Base-by-base conservation (phyloP, 2,113 vertebrate genomes). In the Nestor notabilis region DNA sequence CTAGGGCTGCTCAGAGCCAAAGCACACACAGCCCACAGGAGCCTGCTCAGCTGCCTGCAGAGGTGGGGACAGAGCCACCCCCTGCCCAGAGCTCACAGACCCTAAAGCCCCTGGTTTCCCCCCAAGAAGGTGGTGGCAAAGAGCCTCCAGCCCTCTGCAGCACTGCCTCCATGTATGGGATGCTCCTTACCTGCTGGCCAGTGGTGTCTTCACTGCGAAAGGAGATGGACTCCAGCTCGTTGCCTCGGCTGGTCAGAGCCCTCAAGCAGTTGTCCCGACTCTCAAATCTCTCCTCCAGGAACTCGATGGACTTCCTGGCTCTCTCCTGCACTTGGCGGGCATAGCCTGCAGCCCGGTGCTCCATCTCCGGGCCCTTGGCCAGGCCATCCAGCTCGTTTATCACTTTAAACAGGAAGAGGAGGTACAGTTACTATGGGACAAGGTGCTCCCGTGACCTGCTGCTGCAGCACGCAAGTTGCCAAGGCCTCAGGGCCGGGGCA, bases 131-230 rank as follows among this genome's bases (percentile, higher is more conserved):
- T 17, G 21, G 13, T 21, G 55, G 28, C 5, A 28, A 52, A 72
- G 28, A 71, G 31, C 46, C 58, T 39, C 52, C 44, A 18, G 7
- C 44, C 31, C 55, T 28, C 33, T 15, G 53, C 70, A 77, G n/a
- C n/a, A 2, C 56, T 7, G 8, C 44, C 19, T 10, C 41, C 0
- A 3, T 1, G 7, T 6, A 58, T 0, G 5, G 17, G 5, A 11
- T 20, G 65, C 23, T 55, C 76, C 83, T 87, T 23, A 99, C 99
- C 99, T 99, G 99, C 93, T 99, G 99, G 87, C 99, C 99, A 2
- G 99, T 99, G 55, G 99, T 99, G 97, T 99, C 99, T 55, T 99
- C 99, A 13, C 99, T 99, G 87, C 99, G 99, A 97, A 99, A 99
- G 94, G 99, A 99, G 77, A 99, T 99, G 76, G 99, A 99, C 95